Evolutionary conservation across 2,797 vertebrate species (phyloP).

Genomic region (Diceros bicornis): DNA sequence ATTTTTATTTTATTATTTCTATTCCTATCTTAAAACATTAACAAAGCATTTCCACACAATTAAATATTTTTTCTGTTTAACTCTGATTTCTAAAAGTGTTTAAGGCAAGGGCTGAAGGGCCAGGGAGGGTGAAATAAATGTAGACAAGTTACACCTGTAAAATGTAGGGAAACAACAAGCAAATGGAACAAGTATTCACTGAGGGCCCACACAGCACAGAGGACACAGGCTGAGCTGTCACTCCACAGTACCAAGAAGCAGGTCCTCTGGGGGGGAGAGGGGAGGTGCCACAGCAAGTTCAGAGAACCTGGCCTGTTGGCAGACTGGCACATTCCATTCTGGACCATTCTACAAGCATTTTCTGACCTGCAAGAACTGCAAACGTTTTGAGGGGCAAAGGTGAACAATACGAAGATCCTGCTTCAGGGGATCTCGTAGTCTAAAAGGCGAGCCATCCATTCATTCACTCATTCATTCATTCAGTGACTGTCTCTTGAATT

Average conservation of each 20-base stretch:
- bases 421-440: background rate
- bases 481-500: too few species aligned
- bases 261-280: background rate
- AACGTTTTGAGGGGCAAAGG: background rate
- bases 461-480: background rate
- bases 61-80: background rate
- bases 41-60: background rate
- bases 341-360: background rate
- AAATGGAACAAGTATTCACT: background rate
- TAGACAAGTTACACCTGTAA: background rate
- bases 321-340: background rate
- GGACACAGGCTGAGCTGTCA: background rate
- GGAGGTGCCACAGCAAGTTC: too few species aligned
- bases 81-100: background rate
- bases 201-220: background rate
- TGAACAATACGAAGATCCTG: background rate
- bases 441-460: background rate
- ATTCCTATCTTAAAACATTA: slow-evolving; percentile 13
- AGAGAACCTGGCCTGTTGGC: background rate
- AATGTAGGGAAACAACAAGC: background rate
- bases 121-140: background rate
- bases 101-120: background rate
- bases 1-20: slow-evolving; percentile 52
- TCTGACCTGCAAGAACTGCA: background rate
- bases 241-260: rapidly evolving